Evolutionary conservation across 2,888 invertebrate genomes (phyloP).

Genomic region (Bibio marci): DNA sequence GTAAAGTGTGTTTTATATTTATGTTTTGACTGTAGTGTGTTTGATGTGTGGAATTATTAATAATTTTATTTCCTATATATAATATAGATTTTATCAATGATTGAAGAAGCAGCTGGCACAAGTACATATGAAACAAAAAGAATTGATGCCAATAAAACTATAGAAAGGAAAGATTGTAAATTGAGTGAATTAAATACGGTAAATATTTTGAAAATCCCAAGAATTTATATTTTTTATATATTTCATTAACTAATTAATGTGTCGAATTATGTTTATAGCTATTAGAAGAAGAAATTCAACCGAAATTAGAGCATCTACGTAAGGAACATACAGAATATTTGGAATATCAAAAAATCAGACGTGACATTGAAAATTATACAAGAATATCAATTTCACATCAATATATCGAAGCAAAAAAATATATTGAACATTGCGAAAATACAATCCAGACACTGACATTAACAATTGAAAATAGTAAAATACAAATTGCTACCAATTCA

Average conservation of each 20-base stretch:
- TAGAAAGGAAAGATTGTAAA: conserved; percentile 85
- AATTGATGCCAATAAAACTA: conserved; percentile 64
- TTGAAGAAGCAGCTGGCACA: conserved; percentile 98
- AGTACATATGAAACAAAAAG: conserved; percentile 92
- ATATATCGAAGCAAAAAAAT: conserved; percentile 30
- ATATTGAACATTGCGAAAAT: conserved; percentile 33
- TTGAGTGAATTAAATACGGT: conserved; percentile 70
- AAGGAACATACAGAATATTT: conserved; percentile 70
- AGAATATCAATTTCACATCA: conserved; percentile 36
- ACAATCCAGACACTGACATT: conserved; percentile 34
- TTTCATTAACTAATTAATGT: too few relatives aligned
- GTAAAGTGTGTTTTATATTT: conserved; percentile 31
- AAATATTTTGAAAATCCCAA: conserved; percentile 18
- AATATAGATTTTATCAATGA: conserved; percentile 88
- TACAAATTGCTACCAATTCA: conserved; percentile 36
- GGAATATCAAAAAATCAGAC: conserved; percentile 70
- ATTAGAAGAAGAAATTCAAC: conserved; percentile 73
- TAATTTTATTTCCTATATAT: conserved; percentile 1
- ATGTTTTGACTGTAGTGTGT: neutral
- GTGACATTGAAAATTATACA: conserved; percentile 68
- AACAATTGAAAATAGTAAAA: conserved; percentile 39
- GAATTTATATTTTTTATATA: neutral
- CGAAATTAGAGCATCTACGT: conserved; percentile 68
- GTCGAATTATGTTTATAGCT: too few relatives aligned
- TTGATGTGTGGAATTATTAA: neutral